These are phyloP conservation scores for Geococcyx californianus DNA, from an alignment of 2,113 vertebrate species.

Conservation along the genomic window DNA sequence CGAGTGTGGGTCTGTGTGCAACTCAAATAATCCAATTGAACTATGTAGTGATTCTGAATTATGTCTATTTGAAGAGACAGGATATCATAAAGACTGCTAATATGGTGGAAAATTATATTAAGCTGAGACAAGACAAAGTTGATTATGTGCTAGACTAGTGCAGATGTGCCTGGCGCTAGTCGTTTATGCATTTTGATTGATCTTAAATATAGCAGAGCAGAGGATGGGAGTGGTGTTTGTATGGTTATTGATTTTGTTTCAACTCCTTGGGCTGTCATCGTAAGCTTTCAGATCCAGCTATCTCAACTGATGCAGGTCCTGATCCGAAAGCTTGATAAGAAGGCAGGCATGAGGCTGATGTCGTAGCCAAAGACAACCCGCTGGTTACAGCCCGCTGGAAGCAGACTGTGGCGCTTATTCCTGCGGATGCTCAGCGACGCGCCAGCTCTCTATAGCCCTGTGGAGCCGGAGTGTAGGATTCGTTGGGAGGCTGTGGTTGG, in stretches of 20 bases:
- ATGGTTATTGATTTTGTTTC: constrained; percentile 44
- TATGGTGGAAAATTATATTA: constrained; percentile 72
- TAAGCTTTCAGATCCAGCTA: background rate
- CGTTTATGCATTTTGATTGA: constrained; percentile 56
- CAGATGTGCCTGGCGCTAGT: constrained; percentile 52
- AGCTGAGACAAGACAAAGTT: constrained; percentile 68
- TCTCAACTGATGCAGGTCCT: background rate
- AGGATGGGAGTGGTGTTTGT: constrained; percentile 15
- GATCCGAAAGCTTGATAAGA: background rate
- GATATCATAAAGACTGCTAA: constrained; percentile 68
- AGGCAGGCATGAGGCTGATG: background rate
- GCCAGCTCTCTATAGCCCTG: background rate
- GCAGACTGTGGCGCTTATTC: background rate
- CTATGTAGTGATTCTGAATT: constrained; percentile 49
- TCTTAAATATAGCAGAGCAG: constrained; percentile 44
- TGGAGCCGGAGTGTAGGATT: background rate
- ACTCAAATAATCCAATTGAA: constrained; percentile 61
- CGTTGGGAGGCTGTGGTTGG: background rate
- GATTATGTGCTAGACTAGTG: constrained; percentile 53
- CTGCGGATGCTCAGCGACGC: background rate
- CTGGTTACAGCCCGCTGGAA: background rate
- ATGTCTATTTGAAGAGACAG: constrained; percentile 59
- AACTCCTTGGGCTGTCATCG: background rate
- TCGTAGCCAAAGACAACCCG: background rate
- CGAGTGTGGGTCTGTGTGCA: background rate